These are phyloP conservation scores for Baronia brevicornis DNA, from an alignment of 2,888 invertebrate species.

Conservation along the genomic window DNA sequence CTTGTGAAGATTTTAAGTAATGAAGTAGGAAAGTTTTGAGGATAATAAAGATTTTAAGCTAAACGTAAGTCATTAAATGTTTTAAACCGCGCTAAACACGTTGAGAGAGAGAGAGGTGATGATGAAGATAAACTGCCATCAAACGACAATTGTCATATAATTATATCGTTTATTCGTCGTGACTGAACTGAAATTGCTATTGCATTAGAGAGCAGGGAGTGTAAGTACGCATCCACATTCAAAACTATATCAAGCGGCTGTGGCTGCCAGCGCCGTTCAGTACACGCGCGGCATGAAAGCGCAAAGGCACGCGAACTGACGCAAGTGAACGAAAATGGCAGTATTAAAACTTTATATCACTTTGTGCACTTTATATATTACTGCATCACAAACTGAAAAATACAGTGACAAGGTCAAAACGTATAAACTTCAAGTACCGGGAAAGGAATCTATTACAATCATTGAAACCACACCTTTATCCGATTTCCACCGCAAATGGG, in stretches of 20 bases:
- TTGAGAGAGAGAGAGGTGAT: constrained; percentile 62
- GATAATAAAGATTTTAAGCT: constrained; percentile 68
- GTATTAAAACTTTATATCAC: constrained; percentile 48
- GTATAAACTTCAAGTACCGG: constrained; percentile 74
- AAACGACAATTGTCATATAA: constrained; percentile 66
- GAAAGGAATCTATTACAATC: constrained; percentile 74
- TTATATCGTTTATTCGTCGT: constrained; percentile 70
- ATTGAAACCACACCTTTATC: constrained; percentile 61
- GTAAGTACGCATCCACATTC: constrained; percentile 62
- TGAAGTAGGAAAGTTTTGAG: constrained; percentile 58
- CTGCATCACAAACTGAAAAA: constrained; percentile 44
- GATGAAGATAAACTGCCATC: constrained; percentile 60
- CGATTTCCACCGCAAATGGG: constrained; percentile 24
- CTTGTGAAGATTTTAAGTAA: constrained; percentile 41
- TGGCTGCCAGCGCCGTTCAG: constrained; percentile 52
- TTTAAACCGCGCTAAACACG: no score
- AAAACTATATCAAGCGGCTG: constrained; percentile 66
- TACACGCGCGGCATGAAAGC: constrained; percentile 49
- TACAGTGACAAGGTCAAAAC: constrained; percentile 58
- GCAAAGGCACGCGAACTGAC: constrained; percentile 50
- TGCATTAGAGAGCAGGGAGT: constrained; percentile 67
- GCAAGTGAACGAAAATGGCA: constrained; percentile 71
- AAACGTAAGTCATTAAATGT: constrained; percentile 62
- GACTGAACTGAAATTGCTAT: constrained; percentile 63
- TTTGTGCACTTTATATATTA: constrained; percentile 43